A percentile compares a stretch with the other conserved stretches of the same genome.
phyloP scores from a whole-genome alignment of 2,797 vertebrate species.

The Poliocrania exsul region DNA sequence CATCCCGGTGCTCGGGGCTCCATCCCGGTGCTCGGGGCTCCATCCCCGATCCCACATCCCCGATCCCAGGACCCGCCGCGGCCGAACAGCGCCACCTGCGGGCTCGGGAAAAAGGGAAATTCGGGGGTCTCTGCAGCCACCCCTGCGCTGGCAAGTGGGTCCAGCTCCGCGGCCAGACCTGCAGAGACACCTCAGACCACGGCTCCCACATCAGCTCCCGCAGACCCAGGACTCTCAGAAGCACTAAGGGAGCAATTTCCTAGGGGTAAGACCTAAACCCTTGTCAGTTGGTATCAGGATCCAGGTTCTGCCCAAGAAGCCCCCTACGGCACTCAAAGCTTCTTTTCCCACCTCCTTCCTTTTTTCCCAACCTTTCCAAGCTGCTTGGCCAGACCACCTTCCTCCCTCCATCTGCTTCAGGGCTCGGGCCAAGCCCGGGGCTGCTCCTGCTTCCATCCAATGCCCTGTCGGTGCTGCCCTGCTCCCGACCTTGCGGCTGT shows the following conservation, averaged over 20 bases:
- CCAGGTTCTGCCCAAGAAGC: background rate
- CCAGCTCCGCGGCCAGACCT: background rate
- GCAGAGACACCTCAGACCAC: background rate
- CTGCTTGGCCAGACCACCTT: background rate
- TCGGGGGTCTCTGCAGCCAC: background rate
- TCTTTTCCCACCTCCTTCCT: background rate
- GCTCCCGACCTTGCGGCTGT: background rate
- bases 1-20: no score
- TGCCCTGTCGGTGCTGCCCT: rapidly evolving
- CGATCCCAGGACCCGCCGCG: no score
- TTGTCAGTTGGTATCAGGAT: background rate
- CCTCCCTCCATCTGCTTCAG: background rate
- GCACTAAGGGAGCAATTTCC: background rate
- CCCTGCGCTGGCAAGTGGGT: rapidly evolving
- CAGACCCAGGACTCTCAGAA: background rate
- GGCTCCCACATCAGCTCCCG: background rate
- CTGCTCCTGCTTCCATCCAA: background rate
- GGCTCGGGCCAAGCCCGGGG: background rate
- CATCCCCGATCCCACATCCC: background rate
- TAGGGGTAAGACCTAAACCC: no score
- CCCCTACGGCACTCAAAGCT: background rate
- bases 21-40: background rate
- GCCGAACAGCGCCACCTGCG: slow-evolving; percentile 21
- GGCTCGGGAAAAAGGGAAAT: rapidly evolving
- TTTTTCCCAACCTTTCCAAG: background rate